Base-by-base conservation (phyloP, 2,113 vertebrate genomes). In the Microcebus murinus region DNA sequence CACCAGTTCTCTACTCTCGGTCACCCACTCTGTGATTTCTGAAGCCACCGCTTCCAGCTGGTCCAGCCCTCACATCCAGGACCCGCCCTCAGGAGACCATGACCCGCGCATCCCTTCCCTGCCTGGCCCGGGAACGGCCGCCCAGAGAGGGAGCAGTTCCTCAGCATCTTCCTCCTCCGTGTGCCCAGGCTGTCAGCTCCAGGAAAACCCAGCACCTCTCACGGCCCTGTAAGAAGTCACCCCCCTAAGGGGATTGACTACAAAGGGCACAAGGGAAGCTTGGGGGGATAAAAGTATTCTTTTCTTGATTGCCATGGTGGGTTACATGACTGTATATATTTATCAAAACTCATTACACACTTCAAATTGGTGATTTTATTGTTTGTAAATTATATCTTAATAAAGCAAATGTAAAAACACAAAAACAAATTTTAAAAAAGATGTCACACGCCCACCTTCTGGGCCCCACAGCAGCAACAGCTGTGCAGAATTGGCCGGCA, bases 301-400 rank as follows among this genome's bases (percentile, higher is more conserved):
- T 77, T 82, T 50, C 71, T 50, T 82, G 42, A 94, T 65, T 86
- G 67, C 45, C 91, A 63, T 73, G 39, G 42, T 82, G 73, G 73
- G 63, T 80, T 88, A 29, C 36, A 82, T 74, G 71, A 79, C 85
- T 93, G 5, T 57, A 93, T 71, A 34, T 27, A 82, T 90, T 95
- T 87, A 91, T 36, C 63, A 63, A 91, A 95, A 93, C 57, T 94
- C 50, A 95, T 42, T 21, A 90, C 12, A 39, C 15, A 57, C 55
- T 93, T 91, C 80, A 68, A 84, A 45, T 79, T 45, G 74, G 52
- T 59, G 71, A 87, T 63, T 94, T 96, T 95, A 91, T 55, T 88
- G 45, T 87, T 76, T 82, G 52, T 48, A 93, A 93, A 74, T 76
- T 42, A 87, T 42, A 39, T 29, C 42, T 88, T 67, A 83, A 77